These are phyloP conservation scores for Gnatocerus cornutus DNA, from an alignment of 2,888 invertebrate species.

Conservation along the genomic window DNA sequence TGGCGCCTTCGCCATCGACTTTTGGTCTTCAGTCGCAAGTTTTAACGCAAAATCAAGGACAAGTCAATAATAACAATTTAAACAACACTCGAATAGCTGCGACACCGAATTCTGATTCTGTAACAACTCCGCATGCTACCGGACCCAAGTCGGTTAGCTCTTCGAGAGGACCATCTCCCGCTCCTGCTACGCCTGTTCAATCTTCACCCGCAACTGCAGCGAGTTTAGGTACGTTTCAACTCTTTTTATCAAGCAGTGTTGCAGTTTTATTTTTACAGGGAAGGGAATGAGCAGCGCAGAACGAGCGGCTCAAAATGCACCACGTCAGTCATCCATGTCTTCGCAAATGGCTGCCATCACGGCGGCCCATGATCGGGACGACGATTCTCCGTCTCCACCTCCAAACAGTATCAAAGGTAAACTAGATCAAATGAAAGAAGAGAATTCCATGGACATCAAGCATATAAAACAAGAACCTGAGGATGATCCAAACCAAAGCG, in stretches of 20 bases:
- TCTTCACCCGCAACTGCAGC: constrained; percentile 69
- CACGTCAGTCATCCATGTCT: constrained; percentile 75
- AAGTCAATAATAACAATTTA: constrained; percentile 70
- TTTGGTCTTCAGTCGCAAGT: constrained; percentile 63
- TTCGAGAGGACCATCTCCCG: constrained; percentile 75
- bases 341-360: constrained; percentile 84
- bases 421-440: constrained; percentile 79
- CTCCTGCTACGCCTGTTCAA: constrained; percentile 71
- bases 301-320: constrained; percentile 72
- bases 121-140: constrained; percentile 75
- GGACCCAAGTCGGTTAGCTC: constrained; percentile 78
- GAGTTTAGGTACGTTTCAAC: constrained; percentile 69
- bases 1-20: constrained; percentile 70
- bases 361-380: constrained; percentile 79
- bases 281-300: constrained; percentile 74
- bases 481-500: constrained; percentile 73
- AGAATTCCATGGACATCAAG: constrained; percentile 73
- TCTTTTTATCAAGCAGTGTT: constrained; percentile 20
- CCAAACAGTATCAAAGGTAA: constrained; percentile 77
- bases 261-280: constrained; percentile 52
- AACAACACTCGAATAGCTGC: constrained; percentile 68
- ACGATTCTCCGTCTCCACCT: constrained; percentile 77
- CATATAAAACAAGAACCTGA: constrained; percentile 80
- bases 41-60: constrained; percentile 67
- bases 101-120: constrained; percentile 64